A percentile compares a stretch with the other conserved stretches of the same genome.
These are phyloP conservation scores for Heliothis virescens DNA, from an alignment of 1,140 invertebrate species.

Conservation along the genomic window DNA sequence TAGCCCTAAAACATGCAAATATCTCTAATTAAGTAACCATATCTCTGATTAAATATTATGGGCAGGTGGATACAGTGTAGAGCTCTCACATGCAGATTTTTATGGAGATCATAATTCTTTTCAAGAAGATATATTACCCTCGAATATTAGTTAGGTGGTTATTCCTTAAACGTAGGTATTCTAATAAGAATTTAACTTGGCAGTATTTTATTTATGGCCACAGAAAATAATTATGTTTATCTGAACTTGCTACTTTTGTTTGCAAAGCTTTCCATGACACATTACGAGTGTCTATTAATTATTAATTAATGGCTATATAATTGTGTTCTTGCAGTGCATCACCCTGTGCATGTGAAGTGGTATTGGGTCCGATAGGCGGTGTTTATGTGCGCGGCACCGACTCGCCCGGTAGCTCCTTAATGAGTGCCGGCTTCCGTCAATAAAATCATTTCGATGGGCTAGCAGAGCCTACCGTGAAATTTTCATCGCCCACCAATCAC, in stretches of 20 bases:
- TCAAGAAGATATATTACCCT: background rate
- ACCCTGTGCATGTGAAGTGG: slow-evolving; percentile 53
- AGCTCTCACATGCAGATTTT: background rate
- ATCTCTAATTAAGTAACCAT: too few species aligned
- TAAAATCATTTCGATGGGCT: slow-evolving; percentile 57
- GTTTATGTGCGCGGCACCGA: slow-evolving; percentile 60
- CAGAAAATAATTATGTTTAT: too few species aligned
- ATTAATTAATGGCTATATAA: too few species aligned
- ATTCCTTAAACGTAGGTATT: slow-evolving; percentile 7
- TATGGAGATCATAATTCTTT: slow-evolving; percentile 4
- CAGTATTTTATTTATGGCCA: too few species aligned
- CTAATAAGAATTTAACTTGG: background rate
- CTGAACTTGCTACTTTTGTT: background rate
- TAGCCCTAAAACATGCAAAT: too few species aligned
- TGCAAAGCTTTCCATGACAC: background rate
- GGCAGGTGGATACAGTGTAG: too few species aligned
- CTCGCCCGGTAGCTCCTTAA: slow-evolving; percentile 67
- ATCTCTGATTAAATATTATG: too few species aligned
- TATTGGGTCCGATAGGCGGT: slow-evolving; percentile 56
- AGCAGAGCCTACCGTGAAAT: slow-evolving; percentile 53
- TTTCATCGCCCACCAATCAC: slow-evolving; percentile 55
- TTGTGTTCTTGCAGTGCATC: background rate
- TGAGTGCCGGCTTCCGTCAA: slow-evolving; percentile 70
- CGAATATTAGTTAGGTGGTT: background rate
- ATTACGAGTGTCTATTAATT: too few species aligned